These are phyloP conservation scores for Polydrusus tereticollis DNA, from an alignment of 2,888 invertebrate species.

Conservation along the genomic window DNA sequence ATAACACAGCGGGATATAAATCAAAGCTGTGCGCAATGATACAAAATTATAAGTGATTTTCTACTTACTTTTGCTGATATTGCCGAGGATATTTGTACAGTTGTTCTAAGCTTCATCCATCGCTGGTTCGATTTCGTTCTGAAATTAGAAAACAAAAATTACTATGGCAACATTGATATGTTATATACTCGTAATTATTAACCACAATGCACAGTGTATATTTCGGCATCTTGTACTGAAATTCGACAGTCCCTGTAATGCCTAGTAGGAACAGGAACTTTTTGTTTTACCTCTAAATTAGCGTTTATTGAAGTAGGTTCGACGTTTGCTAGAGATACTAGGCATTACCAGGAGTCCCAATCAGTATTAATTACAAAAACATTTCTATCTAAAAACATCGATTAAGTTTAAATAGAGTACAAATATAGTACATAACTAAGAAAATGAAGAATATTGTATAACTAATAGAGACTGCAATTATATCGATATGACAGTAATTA, in stretches of 20 bases:
- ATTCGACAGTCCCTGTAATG: too few relatives aligned
- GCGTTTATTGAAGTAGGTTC: too few relatives aligned
- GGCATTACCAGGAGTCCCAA: too few relatives aligned
- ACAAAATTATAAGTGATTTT: too few relatives aligned
- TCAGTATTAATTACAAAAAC: constrained; percentile 32
- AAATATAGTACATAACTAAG: not conserved
- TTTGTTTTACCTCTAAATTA: too few relatives aligned
- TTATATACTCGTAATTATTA: not conserved
- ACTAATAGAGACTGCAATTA: not conserved
- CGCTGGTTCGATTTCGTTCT: constrained; percentile 94
- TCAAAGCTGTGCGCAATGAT: too few relatives aligned
- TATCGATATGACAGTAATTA: too few relatives aligned
- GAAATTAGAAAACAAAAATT: constrained; percentile 59
- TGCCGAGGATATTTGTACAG: constrained; percentile 92
- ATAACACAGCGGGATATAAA: too few relatives aligned
- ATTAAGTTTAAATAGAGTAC: constrained; percentile 14
- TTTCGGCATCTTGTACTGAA: too few relatives aligned
- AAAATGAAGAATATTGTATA: not conserved
- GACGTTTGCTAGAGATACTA: too few relatives aligned
- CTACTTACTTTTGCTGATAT: constrained; percentile 77
- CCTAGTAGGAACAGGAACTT: too few relatives aligned
- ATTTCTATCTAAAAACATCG: constrained; percentile 32
- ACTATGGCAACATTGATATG: not conserved
- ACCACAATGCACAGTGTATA: constrained; percentile 34
- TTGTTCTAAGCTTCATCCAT: constrained; percentile 96